Percentiles rank a stretch among this genome's conserved stretches.
Evolutionary conservation across 2,113 vertebrate species (phyloP).

Genomic region (Pedetes capensis): DNA sequence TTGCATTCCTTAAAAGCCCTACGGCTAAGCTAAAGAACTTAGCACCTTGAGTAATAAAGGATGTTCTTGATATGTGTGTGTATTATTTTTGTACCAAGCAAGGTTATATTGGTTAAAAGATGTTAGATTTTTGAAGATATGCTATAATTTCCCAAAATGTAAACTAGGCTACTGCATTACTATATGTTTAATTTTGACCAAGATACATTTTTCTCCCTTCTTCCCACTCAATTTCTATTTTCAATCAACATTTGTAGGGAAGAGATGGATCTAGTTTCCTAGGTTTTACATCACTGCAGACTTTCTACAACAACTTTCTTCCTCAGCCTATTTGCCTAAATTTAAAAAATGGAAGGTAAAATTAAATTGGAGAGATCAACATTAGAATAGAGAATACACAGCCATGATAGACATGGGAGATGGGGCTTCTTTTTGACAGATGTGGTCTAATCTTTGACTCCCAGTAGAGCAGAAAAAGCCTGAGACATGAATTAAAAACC

Average conservation of each 20-base stretch:
- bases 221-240: not conserved
- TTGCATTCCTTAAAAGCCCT: not conserved
- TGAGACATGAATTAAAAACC: not conserved
- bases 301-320: not conserved
- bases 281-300: not conserved
- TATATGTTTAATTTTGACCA: slow-evolving; percentile 33
- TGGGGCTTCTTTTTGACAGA: not conserved
- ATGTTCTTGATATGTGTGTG: not conserved
- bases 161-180: not conserved
- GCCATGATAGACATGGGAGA: not conserved
- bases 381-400: not conserved
- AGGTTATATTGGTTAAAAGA: not conserved
- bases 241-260: not conserved
- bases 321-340: not conserved
- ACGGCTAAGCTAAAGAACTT: not conserved
- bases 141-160: not conserved
- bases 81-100: not conserved
- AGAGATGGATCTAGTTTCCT: not conserved
- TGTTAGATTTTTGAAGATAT: not conserved
- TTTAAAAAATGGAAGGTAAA: not conserved
- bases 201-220: not conserved
- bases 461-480: not conserved
- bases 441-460: not conserved
- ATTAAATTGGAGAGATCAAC: not conserved
- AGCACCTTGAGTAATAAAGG: not conserved